A percentile compares a stretch with the other conserved stretches of the same genome.
These are phyloP conservation scores for Orchesellides sinensis DNA, from an alignment of 2,888 invertebrate genomes.

Conservation along the genomic window DNA sequence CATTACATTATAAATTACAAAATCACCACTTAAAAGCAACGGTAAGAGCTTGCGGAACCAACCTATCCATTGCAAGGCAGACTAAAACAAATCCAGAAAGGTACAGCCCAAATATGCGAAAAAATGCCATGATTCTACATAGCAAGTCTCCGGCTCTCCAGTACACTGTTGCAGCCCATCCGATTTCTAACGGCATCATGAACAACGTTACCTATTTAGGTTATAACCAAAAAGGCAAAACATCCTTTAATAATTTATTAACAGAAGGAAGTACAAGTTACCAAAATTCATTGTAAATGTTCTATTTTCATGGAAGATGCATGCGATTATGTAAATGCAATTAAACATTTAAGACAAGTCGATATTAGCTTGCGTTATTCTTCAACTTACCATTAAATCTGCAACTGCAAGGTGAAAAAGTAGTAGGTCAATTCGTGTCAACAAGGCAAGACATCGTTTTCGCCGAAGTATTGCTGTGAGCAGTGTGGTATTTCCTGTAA, in stretches of 20 bases:
- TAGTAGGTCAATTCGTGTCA: slow-evolving; percentile 75
- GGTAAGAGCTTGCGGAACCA: slow-evolving; percentile 18
- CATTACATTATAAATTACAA: too few relatives aligned
- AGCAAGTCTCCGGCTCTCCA: slow-evolving; percentile 92
- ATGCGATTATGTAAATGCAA: too few relatives aligned
- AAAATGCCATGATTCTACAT: slow-evolving; percentile 92
- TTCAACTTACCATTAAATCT: slow-evolving; percentile 74
- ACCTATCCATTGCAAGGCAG: slow-evolving; percentile 91
- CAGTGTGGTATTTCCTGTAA: slow-evolving; percentile 78
- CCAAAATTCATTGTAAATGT: neutral
- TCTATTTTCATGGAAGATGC: too few relatives aligned
- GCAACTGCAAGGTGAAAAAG: slow-evolving; percentile 75
- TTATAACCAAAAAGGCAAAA: too few relatives aligned
- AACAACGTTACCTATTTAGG: slow-evolving; percentile 75
- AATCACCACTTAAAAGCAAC: neutral
- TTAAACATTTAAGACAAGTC: neutral
- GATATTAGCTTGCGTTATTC: neutral
- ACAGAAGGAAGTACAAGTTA: neutral
- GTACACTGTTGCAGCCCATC: slow-evolving; percentile 90
- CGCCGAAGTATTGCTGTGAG: slow-evolving; percentile 77
- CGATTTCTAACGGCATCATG: slow-evolving; percentile 78
- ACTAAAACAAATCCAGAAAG: slow-evolving; percentile 92
- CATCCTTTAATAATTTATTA: too few relatives aligned
- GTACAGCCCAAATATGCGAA: slow-evolving; percentile 90
- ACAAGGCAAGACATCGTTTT: slow-evolving; percentile 70